A percentile compares a stretch with the other conserved stretches of the same genome.
Conservation (phyloP, 2,888 invertebrate species). For the Oxytorus armatus region DNA sequence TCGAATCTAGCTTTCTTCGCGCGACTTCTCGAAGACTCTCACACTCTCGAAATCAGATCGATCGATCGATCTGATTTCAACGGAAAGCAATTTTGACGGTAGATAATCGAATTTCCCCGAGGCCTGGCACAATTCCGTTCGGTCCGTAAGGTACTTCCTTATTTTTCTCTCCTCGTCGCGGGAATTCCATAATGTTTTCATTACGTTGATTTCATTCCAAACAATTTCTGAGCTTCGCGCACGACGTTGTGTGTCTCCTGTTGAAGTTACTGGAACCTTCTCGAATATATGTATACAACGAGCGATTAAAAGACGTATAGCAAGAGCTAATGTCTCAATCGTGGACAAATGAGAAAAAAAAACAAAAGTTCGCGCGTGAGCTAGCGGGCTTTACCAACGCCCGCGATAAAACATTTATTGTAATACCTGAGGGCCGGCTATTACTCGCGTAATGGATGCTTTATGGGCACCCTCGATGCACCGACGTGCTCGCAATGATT, state of each 20-base stretch:
- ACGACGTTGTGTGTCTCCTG: neutral
- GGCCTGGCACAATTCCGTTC: constrained; percentile 65
- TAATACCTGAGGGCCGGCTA: constrained; percentile 66
- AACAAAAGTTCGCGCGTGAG: constrained; percentile 10
- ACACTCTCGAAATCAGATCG: too few relatives aligned
- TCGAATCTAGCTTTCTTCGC: constrained; percentile 17
- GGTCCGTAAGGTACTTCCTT: neutral
- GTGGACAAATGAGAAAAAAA: constrained; percentile 43
- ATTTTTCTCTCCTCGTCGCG: neutral
- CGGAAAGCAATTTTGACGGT: constrained; percentile 65
- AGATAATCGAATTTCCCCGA: constrained; percentile 69
- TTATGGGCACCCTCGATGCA: constrained; percentile 65
- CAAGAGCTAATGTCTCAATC: constrained; percentile 69
- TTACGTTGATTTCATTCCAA: constrained; percentile 10
- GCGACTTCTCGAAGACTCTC: neutral
- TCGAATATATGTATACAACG: constrained; percentile 8
- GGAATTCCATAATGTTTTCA: constrained; percentile 30
- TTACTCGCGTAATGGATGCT: constrained; percentile 69
- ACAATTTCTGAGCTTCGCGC: neutral
- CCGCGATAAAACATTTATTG: constrained; percentile 69
- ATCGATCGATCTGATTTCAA: constrained; percentile 22
- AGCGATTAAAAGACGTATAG: constrained; percentile 51
- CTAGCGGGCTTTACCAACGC: constrained; percentile 41
- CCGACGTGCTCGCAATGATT: constrained; percentile 69
- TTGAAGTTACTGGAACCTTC: constrained; percentile 4